Evolutionary conservation across 2,113 vertebrate species (phyloP).

Genomic region (Machaerirhynchus nigripectus): DNA sequence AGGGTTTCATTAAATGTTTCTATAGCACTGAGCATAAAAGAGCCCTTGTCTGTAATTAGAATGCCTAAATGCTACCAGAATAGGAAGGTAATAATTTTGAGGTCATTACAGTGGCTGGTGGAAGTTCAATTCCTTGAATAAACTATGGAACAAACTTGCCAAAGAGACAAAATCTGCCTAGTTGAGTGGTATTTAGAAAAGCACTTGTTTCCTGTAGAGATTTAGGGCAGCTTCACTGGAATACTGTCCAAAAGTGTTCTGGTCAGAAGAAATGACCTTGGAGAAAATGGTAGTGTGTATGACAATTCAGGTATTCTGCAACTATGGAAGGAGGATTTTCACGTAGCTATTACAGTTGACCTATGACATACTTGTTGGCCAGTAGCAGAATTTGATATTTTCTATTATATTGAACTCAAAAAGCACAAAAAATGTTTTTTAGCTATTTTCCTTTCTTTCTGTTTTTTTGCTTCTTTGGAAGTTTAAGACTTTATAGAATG

Average conservation of each 20-base stretch:
- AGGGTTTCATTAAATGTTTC: neutral
- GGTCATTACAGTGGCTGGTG: neutral
- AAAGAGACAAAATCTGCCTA: neutral
- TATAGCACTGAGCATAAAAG: neutral
- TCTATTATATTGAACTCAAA: neutral
- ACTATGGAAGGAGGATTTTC: neutral
- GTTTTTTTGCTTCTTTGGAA: neutral
- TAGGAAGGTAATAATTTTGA: neutral
- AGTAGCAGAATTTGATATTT: neutral
- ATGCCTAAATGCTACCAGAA: neutral
- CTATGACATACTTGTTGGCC: neutral
- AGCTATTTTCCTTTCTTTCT: rapidly evolving
- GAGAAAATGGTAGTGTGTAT: neutral
- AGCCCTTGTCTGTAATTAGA: neutral
- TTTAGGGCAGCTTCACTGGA: neutral
- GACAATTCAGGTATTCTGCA: neutral
- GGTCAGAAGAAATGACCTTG: neutral
- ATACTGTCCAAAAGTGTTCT: neutral
- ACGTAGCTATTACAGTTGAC: neutral
- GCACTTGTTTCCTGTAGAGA: neutral
- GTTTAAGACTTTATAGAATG: neutral
- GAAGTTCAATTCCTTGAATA: slow-evolving; percentile 15
- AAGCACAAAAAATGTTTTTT: neutral
- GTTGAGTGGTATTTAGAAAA: neutral
- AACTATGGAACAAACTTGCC: neutral